A percentile compares a stretch with the other conserved stretches of the same genome.
phyloP scores from a whole-genome alignment of 2,797 vertebrate species.

The Rhabdophis nuchalis region DNA sequence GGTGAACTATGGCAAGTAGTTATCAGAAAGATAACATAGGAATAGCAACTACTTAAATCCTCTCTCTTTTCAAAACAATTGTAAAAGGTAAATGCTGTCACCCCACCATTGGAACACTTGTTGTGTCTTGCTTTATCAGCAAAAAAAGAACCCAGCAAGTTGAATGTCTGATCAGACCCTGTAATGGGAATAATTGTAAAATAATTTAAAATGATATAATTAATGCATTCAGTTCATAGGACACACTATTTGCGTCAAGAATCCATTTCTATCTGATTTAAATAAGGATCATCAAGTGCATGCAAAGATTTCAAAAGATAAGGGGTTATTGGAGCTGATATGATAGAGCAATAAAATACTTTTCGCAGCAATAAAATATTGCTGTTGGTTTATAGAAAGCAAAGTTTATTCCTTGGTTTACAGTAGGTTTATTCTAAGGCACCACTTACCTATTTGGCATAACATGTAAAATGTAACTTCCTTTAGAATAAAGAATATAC shows the following conservation, averaged over 20 bases:
- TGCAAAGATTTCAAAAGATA: conserved; percentile 6
- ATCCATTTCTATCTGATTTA: conserved; percentile 12
- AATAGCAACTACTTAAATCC: not conserved
- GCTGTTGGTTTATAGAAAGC: not conserved
- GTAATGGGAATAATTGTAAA: conserved; percentile 30
- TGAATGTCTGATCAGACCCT: conserved; percentile 37
- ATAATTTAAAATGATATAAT: not conserved
- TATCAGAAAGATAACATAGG: not conserved
- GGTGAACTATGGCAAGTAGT: not conserved
- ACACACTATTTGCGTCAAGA: conserved; percentile 45
- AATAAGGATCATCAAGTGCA: conserved; percentile 37
- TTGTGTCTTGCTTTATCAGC: conserved; percentile 23
- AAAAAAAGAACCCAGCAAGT: conserved; percentile 17
- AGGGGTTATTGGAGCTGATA: conserved; percentile 7
- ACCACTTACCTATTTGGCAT: not conserved
- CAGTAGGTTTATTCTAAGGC: not conserved
- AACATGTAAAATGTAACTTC: not conserved
- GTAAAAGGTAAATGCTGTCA: not conserved
- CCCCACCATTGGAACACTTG: not conserved
- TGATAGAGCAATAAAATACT: conserved; percentile 1
- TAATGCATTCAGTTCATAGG: conserved; percentile 46
- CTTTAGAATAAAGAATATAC: not conserved
- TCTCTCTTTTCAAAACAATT: not conserved
- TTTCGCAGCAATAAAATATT: not conserved
- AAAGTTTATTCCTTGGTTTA: not conserved